A percentile compares a stretch with the other conserved stretches of the same genome.
Evolutionary conservation across 2,797 vertebrate genomes (phyloP).

Genomic region (Chloroceryle amazona): DNA sequence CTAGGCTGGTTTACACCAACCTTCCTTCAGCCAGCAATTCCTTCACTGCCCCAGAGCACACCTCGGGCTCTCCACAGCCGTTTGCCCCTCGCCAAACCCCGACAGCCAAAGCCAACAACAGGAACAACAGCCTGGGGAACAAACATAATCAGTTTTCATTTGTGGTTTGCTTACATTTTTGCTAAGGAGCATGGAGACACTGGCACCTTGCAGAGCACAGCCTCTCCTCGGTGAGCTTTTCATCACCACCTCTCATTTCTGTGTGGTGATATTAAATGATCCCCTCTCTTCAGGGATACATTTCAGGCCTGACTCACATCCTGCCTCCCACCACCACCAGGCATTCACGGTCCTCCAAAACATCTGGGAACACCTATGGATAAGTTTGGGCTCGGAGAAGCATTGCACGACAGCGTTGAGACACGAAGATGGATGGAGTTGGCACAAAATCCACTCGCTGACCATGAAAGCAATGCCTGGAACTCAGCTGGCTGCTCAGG

Average conservation of each 20-base stretch:
- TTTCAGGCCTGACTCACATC: not conserved
- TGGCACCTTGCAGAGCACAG: not conserved
- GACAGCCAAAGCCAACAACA: not conserved
- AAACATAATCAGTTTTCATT: not conserved
- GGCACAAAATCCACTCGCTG: not conserved
- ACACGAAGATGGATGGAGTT: not conserved
- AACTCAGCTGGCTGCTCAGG: not conserved
- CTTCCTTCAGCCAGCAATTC: not conserved
- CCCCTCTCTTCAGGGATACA: not conserved
- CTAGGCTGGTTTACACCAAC: not conserved
- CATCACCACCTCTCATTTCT: not conserved
- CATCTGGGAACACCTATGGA: not conserved
- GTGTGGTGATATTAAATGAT: not conserved
- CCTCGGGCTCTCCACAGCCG: accelerated
- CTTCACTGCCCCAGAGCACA: not conserved
- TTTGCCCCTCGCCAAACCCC: not conserved
- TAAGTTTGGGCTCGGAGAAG: not conserved
- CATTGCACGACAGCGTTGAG: accelerated
- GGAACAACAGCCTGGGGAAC: slow-evolving; percentile 15
- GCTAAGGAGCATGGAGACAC: not conserved
- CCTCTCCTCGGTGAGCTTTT: not conserved
- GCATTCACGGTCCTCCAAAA: not conserved
- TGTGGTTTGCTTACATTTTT: not conserved
- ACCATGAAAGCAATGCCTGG: not conserved
- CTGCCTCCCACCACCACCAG: not conserved